Base-by-base conservation (phyloP, 1,140 invertebrate genomes). In the Heliconius nattereri region DNA sequence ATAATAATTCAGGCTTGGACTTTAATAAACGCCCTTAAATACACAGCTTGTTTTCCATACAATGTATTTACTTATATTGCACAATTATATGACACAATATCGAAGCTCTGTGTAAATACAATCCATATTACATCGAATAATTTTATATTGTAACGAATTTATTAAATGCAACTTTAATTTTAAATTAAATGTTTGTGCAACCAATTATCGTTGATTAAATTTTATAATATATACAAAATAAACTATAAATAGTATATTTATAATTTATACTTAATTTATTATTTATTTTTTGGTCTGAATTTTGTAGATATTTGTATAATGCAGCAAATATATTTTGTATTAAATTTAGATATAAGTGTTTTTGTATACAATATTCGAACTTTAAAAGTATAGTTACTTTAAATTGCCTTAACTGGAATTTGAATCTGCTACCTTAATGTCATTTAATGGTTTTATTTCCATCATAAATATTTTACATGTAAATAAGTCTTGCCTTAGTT, bases 21-120 rank as follows among this genome's bases (percentile, higher is more conserved):
- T 87, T 85, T 86, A 89, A 91, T 90, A 89, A 93, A 92, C 92
- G 91, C 92, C 91, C 87, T 86, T 84, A 84, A 29, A 77, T n/a
- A 76, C 81, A 86, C 86, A 78, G 88, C 85, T 89, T 88, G 75
- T 82, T 82, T 79, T 29, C 60, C 9, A 29, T 19, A 13, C 71
- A 70, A 82, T 79, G 20, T 71, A 81, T 35, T 81, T 78, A 78
- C 71, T 73, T 81, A 81, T 71, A 66, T 76, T 57, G 45, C 80
- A 76, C 73, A 78, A 49, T 23, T 57, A 57, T 57, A 57, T 74
- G 37, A 37, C 75, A 75, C 79, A 77, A 60, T 72, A 74, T 81
- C 75, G 73, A 40, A 81, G 76, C 57, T 78, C 74, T 74, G 71
- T 81, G 79, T 78, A 81, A 81, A 78, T 81, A 81, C 79, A 73